Evolutionary conservation across 2,888 invertebrate species (phyloP).

Genomic region (Erebia palarica): DNA sequence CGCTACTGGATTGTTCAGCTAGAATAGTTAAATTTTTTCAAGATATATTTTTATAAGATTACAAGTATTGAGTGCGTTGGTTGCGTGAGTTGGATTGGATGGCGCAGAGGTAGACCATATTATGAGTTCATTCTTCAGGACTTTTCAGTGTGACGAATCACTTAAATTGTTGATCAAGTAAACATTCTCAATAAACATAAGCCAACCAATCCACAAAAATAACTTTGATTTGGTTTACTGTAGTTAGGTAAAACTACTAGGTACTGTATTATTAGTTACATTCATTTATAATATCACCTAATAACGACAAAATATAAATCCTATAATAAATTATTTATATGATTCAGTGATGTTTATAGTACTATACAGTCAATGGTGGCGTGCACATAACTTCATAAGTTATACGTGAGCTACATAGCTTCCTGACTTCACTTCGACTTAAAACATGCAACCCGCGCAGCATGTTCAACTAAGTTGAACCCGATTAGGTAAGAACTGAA

Average conservation of each 20-base stretch:
- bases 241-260: no score
- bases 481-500: slow-evolving; percentile 14
- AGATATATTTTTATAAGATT: no score
- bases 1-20: no score
- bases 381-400: slow-evolving; percentile 29
- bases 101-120: no score
- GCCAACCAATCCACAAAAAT: background rate
- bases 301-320: background rate
- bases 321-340: slow-evolving; percentile 12
- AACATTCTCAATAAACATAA: background rate
- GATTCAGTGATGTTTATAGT: slow-evolving; percentile 17
- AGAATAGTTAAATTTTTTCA: no score
- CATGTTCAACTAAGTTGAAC: slow-evolving; percentile 28
- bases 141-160: background rate
- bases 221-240: background rate
- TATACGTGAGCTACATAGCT: slow-evolving; percentile 32
- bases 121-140: background rate
- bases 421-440: slow-evolving; percentile 31
- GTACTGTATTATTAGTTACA: no score
- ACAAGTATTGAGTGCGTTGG: no score
- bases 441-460: slow-evolving; percentile 24
- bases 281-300: background rate
- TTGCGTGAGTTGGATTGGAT: no score
- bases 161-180: background rate
- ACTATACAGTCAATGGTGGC: slow-evolving; percentile 34